These are phyloP conservation scores for Glaucopsyche alexis DNA, from an alignment of 2,888 invertebrate genomes.

Conservation along the genomic window DNA sequence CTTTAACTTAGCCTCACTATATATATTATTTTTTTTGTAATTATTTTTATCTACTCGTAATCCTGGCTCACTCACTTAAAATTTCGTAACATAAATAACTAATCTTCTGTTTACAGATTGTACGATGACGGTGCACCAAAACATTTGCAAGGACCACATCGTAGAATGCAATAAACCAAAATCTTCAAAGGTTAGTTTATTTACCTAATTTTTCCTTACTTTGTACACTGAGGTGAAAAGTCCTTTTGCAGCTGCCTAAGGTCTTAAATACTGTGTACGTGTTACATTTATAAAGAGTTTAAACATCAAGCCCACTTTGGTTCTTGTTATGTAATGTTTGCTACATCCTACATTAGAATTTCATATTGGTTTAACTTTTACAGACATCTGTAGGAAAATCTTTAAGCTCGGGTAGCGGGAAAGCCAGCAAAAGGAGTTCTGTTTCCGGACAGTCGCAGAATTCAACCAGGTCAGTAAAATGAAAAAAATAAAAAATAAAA, in stretches of 20 bases:
- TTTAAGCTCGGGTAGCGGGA: slow-evolving; percentile 67
- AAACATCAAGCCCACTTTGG: no score
- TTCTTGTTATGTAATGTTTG: neutral
- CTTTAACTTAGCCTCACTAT: no score
- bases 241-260: no score
- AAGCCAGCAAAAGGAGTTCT: slow-evolving; percentile 72
- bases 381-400: slow-evolving; percentile 76
- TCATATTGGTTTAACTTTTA: slow-evolving; percentile 33
- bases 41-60: no score
- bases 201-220: neutral
- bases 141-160: slow-evolving; percentile 93
- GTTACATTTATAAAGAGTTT: no score
- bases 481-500: neutral
- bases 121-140: slow-evolving; percentile 91
- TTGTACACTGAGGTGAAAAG: no score
- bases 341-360: neutral
- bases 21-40: no score
- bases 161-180: slow-evolving; percentile 89
- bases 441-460: slow-evolving; percentile 73
- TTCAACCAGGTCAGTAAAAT: slow-evolving; percentile 64
- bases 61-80: no score
- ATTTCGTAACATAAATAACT: neutral
- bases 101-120: slow-evolving; percentile 82
- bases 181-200: slow-evolving; percentile 77
- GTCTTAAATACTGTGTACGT: no score